These are phyloP conservation scores for Hypsopygia costalis DNA, from an alignment of 2,888 invertebrate species.

Conservation along the genomic window DNA sequence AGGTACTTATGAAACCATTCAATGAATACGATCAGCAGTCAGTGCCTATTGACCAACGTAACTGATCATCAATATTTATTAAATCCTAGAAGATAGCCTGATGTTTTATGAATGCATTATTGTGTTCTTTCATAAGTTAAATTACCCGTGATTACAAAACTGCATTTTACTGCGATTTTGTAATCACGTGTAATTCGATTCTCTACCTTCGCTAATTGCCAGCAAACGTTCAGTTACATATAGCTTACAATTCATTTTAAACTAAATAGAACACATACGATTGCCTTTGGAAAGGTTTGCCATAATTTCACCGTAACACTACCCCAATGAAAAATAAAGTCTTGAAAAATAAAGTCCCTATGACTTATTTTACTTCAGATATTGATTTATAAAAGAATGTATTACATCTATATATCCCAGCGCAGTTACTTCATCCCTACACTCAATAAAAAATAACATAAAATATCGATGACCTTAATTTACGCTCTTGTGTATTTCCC, in stretches of 20 bases:
- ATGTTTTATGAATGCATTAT: conserved; percentile 5
- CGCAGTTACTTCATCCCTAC: conserved; percentile 31
- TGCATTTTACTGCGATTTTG: no score
- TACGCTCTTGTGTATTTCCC: conserved; percentile 96
- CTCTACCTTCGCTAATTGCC: no score
- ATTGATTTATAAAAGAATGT: conserved; percentile 50
- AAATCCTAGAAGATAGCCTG: neutral
- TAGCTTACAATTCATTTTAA: no score
- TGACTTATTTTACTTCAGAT: conserved; percentile 43
- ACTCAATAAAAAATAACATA: conserved; percentile 25
- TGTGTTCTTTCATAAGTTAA: neutral
- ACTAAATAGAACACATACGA: no score
- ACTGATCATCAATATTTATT: conserved; percentile 18
- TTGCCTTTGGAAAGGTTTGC: no score
- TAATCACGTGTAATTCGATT: no score
- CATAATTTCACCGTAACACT: no score
- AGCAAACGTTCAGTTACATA: no score
- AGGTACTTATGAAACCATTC: conserved; percentile 15
- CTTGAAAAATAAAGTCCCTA: no score
- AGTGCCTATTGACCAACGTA: conserved; percentile 14
- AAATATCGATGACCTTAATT: conserved; percentile 13
- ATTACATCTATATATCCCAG: conserved; percentile 33
- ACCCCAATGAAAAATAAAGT: no score
- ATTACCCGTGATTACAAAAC: no score
- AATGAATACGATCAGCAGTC: conserved; percentile 17